phyloP scores from a whole-genome alignment of 2,888 invertebrate species.

The Mythimna impura region DNA sequence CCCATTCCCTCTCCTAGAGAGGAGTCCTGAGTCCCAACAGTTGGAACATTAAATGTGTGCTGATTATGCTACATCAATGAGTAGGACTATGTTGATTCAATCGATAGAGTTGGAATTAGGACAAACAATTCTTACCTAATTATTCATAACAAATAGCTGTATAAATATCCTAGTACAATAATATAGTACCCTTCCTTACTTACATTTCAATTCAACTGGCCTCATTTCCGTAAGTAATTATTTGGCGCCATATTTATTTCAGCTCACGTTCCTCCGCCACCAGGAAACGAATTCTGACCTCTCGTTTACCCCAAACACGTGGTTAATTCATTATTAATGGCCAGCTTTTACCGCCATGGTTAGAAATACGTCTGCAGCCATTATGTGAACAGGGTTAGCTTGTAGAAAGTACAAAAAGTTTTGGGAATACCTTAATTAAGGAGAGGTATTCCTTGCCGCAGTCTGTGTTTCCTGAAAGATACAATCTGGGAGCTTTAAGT shows the following conservation, averaged over 20 bases:
- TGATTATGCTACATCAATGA: no score
- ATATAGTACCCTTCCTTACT: background rate
- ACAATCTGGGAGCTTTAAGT: no score
- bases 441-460: no score
- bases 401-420: no score
- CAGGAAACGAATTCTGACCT: background rate
- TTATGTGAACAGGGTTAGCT: no score
- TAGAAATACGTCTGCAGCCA: background rate
- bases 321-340: constrained; percentile 18
- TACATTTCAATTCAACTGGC: background rate
- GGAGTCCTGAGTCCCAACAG: no score
- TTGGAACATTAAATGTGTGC: no score
- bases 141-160: background rate
- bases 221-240: constrained; percentile 7
- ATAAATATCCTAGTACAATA: background rate
- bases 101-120: no score
- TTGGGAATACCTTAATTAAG: no score
- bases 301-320: constrained; percentile 14
- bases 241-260: constrained; percentile 6
- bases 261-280: background rate
- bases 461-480: no score
- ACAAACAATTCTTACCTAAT: background rate
- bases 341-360: background rate
- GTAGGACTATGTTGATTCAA: no score
- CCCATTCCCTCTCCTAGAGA: no score